Evolutionary conservation across 2,113 vertebrate species (phyloP).

Genomic region (Phoxinus phoxinus): DNA sequence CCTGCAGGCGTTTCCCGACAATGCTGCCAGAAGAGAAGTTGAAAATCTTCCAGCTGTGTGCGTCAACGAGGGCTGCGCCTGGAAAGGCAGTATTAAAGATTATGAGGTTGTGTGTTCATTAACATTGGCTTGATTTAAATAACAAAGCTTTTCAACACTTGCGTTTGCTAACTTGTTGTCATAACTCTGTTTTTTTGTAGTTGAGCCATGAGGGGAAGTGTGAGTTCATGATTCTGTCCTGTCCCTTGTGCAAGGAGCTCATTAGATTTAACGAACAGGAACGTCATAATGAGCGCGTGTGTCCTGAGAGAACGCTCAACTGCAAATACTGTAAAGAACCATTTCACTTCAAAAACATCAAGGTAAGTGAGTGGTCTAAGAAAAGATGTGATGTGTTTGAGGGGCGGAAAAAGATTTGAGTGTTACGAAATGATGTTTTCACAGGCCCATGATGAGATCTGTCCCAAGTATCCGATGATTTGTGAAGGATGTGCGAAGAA

Average conservation of each 20-base stretch:
- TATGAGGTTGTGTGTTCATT: constrained; percentile 83
- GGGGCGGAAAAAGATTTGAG: neutral
- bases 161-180: neutral
- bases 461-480: constrained; percentile 91
- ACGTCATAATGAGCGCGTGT: constrained; percentile 81
- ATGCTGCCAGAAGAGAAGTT: constrained; percentile 92
- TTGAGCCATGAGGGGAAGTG: constrained; percentile 79
- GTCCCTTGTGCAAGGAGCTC: constrained; percentile 79
- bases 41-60: constrained; percentile 91
- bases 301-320: constrained; percentile 82
- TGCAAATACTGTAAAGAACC: constrained; percentile 83
- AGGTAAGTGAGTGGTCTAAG: constrained; percentile 65
- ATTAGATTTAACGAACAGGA: constrained; percentile 83
- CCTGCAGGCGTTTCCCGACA: constrained; percentile 92
- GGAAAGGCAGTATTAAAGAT: constrained; percentile 93
- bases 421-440: constrained; percentile 16
- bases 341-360: constrained; percentile 77
- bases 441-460: constrained; percentile 90
- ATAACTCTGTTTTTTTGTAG: constrained; percentile 54
- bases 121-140: too few species aligned
- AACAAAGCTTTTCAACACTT: neutral
- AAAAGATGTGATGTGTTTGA: neutral
- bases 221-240: constrained; percentile 80
- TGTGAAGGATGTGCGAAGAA: constrained; percentile 92
- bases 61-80: constrained; percentile 85